Evolutionary conservation across 2,888 invertebrate species (phyloP).

Genomic region (Sepiola atlantica): DNA sequence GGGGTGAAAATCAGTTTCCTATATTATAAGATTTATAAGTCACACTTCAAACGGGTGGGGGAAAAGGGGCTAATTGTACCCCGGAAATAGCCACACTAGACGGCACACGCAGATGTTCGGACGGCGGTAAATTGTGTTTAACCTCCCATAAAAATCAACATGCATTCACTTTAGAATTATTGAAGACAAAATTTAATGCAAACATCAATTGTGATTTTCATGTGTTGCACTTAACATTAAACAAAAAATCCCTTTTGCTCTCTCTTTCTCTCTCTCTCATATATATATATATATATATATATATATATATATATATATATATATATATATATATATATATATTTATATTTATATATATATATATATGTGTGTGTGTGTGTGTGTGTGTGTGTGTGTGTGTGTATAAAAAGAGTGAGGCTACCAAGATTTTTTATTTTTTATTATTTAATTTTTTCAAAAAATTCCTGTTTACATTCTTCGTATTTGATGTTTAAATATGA

Average conservation of each 20-base stretch:
- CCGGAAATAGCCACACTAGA: slow-evolving; percentile 32
- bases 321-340: background rate
- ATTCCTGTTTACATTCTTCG: no score
- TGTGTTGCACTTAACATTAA: background rate
- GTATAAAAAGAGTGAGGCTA: no score
- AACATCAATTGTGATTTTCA: background rate
- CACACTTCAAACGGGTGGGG: background rate
- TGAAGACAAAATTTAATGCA: background rate
- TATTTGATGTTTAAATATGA: no score
- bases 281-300: background rate
- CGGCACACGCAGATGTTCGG: background rate
- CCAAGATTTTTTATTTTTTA: no score
- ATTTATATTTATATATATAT: background rate
- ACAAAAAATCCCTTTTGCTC: background rate
- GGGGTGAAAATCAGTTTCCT: background rate
- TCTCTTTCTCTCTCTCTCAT: no score
- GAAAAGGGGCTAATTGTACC: background rate
- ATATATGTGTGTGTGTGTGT: background rate
- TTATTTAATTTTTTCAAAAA: no score
- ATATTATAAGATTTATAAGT: background rate
- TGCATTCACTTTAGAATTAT: background rate
- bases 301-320: background rate
- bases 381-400: no score
- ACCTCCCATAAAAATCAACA: background rate
- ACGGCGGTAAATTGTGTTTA: background rate